Percentiles rank a stretch among this genome's conserved stretches.
Evolutionary conservation across 1,140 invertebrate genomes (phyloP).

Genomic region (Aphidius gifuensis): DNA sequence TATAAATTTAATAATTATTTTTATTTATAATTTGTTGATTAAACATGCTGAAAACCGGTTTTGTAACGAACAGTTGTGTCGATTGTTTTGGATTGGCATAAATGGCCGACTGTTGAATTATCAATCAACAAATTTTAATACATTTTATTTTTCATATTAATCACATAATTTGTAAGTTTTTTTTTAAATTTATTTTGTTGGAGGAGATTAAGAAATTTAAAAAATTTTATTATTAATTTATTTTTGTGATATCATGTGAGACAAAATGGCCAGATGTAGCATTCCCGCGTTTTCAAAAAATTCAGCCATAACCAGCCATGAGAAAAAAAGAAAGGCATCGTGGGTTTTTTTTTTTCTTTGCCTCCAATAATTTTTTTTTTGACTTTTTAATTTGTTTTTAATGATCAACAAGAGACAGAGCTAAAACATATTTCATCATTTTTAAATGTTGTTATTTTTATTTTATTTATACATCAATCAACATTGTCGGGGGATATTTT

Average conservation of each 20-base stretch:
- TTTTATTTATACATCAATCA: too few relatives aligned
- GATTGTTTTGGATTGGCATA: too few relatives aligned
- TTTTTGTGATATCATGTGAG: not conserved
- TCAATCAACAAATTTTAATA: too few relatives aligned
- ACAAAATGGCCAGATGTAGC: not conserved
- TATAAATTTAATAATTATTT: not conserved
- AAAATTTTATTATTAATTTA: not conserved
- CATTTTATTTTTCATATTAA: not conserved
- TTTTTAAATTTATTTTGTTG: not conserved
- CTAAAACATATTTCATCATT: not conserved
- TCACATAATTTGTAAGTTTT: not conserved
- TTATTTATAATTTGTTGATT: not conserved
- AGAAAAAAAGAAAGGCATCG: not conserved
- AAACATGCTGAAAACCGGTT: too few relatives aligned
- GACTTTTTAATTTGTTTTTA: not conserved
- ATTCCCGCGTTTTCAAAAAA: slow-evolving; percentile 9
- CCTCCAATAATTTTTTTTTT: not conserved
- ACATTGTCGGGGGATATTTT: too few relatives aligned
- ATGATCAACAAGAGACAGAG: not conserved
- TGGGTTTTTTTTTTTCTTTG: not conserved
- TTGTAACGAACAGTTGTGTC: too few relatives aligned
- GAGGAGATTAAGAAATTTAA: not conserved
- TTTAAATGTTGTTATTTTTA: too few relatives aligned
- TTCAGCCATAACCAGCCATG: not conserved
- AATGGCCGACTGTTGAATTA: too few relatives aligned